Conservation (phyloP, 2,797 vertebrate genomes). For the Pogoniulus pusillus region DNA sequence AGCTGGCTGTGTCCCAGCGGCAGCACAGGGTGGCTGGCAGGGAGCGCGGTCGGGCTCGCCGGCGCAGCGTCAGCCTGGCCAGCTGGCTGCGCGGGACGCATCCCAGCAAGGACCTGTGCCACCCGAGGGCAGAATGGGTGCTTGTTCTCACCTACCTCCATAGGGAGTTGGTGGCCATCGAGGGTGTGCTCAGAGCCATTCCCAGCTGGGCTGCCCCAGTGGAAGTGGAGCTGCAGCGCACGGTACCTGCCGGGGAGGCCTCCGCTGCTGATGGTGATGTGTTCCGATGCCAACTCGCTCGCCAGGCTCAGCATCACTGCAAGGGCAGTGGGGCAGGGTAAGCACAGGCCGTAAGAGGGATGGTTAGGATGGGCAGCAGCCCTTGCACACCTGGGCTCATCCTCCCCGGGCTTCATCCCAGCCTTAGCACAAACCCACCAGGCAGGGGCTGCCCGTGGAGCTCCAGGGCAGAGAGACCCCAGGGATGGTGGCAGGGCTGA, state of each 20-base stretch:
- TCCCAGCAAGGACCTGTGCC: not conserved
- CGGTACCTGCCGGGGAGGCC: slow-evolving; percentile 80
- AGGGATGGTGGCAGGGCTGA: fast-evolving
- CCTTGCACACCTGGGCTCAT: not conserved
- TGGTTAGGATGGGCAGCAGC: not conserved
- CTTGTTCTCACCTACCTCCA: slow-evolving; percentile 77
- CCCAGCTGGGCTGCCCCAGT: slow-evolving; percentile 80
- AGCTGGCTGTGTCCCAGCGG: not conserved
- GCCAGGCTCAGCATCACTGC: slow-evolving; percentile 81
- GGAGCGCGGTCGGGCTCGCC: fast-evolving
- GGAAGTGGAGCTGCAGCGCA: slow-evolving; percentile 86
- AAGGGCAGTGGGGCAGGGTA: not conserved
- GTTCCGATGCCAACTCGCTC: slow-evolving; percentile 37
- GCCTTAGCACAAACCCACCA: fast-evolving
- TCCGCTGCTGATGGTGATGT: slow-evolving; percentile 80
- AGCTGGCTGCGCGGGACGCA: fast-evolving
- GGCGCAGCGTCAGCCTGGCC: fast-evolving
- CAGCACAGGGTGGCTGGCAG: not conserved
- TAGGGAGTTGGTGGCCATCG: slow-evolving; percentile 76
- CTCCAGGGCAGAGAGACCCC: not conserved
- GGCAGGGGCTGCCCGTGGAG: not conserved
- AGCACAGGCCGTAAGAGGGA: not conserved
- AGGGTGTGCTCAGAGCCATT: slow-evolving; percentile 88
- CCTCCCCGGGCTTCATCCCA: not conserved
- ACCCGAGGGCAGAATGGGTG: fast-evolving